Percentiles rank a stretch among this genome's conserved stretches.
Evolutionary conservation across 2,797 vertebrate species (phyloP).

Genomic region (Eulemur mongoz): DNA sequence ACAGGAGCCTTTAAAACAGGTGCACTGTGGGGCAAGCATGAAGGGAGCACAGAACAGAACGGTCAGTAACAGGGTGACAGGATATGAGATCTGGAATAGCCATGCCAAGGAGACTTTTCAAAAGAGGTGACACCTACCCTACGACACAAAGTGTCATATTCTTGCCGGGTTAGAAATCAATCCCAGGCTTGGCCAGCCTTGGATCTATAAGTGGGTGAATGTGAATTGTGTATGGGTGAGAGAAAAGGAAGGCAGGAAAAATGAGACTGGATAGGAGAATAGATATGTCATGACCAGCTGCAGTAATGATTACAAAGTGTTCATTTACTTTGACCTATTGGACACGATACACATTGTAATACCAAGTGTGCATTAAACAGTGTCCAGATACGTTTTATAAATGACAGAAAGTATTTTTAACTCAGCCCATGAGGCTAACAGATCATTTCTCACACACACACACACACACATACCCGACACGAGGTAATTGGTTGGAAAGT

Average conservation of each 20-base stretch:
- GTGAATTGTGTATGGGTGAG: background rate
- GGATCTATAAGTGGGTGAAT: background rate
- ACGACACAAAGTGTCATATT: background rate
- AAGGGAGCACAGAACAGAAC: background rate
- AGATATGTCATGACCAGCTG: background rate
- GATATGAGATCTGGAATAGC: background rate
- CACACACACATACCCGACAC: too few relatives aligned
- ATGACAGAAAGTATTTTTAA: background rate
- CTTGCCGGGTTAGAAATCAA: background rate
- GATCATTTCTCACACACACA: background rate
- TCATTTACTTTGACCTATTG: background rate
- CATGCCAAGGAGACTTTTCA: background rate
- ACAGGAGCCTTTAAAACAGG: background rate
- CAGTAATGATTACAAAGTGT: background rate
- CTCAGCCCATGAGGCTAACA: background rate
- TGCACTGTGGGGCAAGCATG: background rate
- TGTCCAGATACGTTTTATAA: background rate
- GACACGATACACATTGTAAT: background rate
- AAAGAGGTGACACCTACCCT: background rate
- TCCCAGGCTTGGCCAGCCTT: background rate
- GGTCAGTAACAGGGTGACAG: background rate
- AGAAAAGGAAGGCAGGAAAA: background rate
- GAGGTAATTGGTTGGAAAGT: background rate
- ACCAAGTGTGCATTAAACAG: background rate
- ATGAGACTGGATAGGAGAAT: background rate